Evolutionary conservation across 1,140 invertebrate species (phyloP).

Genomic region (Chironomus tepperi): DNA sequence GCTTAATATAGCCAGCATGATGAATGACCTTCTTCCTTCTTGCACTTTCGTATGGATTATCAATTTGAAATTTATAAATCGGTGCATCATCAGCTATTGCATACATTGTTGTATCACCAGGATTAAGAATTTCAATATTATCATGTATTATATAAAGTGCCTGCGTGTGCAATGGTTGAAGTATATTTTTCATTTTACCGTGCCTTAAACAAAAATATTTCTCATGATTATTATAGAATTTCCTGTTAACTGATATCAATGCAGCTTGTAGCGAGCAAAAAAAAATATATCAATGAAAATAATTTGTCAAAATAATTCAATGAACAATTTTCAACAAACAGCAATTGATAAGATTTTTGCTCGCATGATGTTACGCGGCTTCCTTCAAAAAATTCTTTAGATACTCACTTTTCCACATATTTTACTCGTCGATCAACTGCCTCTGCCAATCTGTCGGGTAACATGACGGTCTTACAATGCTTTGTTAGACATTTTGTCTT

Average conservation of each 20-base stretch:
- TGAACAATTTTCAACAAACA: not conserved
- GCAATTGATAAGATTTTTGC: not conserved
- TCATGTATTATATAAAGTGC: slow-evolving; percentile 62
- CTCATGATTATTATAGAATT: not conserved
- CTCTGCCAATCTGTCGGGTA: slow-evolving; percentile 54
- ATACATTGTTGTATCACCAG: slow-evolving; percentile 51
- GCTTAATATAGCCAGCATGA: slow-evolving; percentile 45
- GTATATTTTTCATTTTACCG: slow-evolving; percentile 36
- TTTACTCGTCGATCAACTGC: slow-evolving; percentile 40
- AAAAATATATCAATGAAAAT: not conserved
- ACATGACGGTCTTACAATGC: slow-evolving; percentile 49
- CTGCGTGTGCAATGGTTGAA: slow-evolving; percentile 52
- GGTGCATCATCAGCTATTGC: slow-evolving; percentile 50
- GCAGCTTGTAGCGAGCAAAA: not conserved
- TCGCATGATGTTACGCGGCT: not conserved
- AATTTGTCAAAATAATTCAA: not conserved
- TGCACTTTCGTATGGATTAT: slow-evolving; percentile 43
- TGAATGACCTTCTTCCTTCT: not conserved
- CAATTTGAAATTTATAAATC: slow-evolving; percentile 55
- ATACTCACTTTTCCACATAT: slow-evolving; percentile 32
- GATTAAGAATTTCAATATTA: slow-evolving; percentile 61
- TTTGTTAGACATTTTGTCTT: slow-evolving; percentile 44
- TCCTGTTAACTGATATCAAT: not conserved
- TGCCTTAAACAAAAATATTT: slow-evolving; percentile 33
- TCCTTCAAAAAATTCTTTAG: not conserved